Base-by-base conservation (phyloP, 2,797 vertebrate genomes). In the Mormyrops boulengeri region DNA sequence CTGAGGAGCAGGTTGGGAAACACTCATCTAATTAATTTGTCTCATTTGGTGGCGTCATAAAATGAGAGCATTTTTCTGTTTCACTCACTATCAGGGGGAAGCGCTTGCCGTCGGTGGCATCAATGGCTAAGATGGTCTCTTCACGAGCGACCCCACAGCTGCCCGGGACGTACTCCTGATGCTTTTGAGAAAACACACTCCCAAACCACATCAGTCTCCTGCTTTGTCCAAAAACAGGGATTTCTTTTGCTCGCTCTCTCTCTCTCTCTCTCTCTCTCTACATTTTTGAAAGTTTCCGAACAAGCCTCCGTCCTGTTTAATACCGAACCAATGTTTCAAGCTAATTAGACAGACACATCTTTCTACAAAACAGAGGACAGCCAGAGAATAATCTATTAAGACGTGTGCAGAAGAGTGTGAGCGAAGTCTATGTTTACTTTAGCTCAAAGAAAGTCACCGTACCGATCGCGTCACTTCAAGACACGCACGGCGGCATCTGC, bases 361-460 rank as follows among this genome's bases (percentile, higher is more conserved):
- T 88, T n/a, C 87, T 47, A 88, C 87, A 88, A 60, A 88, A 57
- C 34, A 66, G 57, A 66, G 57, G 30, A 88, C 55, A n/a, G 41
- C 34, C 87, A 6, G 8, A 66, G 87, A 12, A 34, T 50, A 50
- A 84, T 84, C 17, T 50, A 3, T 49, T 84, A 84, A 84, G 47
- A 84, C 38, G n/a, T 50, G 85, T 38, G 80, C 41, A 82, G 77
- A 8, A 44, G 77, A 34, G 62, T 69, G 62, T 82, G 34, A 41
- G 19, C 7, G 5, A 47, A 4, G 30, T 30, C 26, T 11, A 11
- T 12, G 11, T 77, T 41, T 41, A 77, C 6, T 8, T 8, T 77
- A 77, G 12, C 14, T 77, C 69, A 77, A 41, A 41, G 69, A 41
- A 77, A 77, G 69, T 69, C 26, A 12, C 62, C 1, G 62, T 69